Percentiles rank a stretch among this genome's conserved stretches.
Conservation (phyloP, 2,888 invertebrate species). For the Thecocarcelia acutangulata region DNA sequence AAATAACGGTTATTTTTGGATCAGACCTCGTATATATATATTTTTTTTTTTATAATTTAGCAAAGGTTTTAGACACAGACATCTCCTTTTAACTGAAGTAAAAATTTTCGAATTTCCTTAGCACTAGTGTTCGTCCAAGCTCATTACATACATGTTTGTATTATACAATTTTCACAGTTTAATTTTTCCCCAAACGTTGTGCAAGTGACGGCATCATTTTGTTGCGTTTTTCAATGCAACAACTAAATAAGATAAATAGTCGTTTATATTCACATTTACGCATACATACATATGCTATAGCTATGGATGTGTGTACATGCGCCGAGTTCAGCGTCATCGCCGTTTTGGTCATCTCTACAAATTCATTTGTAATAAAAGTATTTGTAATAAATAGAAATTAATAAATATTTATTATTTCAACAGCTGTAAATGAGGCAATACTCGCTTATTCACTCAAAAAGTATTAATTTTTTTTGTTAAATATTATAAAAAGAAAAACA, state of each 20-base stretch:
- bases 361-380: conserved; percentile 51
- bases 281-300: not conserved
- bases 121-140: no score
- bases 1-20: no score
- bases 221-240: conserved; percentile 11
- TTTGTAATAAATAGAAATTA: conserved; percentile 63
- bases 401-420: conserved; percentile 62
- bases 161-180: not conserved
- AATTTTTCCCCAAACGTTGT: conserved; percentile 4
- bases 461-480: conserved; percentile 25
- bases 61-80: no score
- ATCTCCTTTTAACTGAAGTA: no score
- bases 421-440: conserved; percentile 66
- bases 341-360: conserved; percentile 5
- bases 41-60: no score
- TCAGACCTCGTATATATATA: no score
- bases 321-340: not conserved
- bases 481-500: not conserved
- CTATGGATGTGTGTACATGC: not conserved
- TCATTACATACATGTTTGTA: no score
- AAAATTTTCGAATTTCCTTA: no score
- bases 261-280: not conserved
- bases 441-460: conserved; percentile 56
- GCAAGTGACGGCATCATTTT: conserved; percentile 55
- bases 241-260: not conserved